These are phyloP conservation scores for Rhopilema esculentum DNA, from an alignment of 30 jellyfish, hydroid and myxozoan genomes.

Conservation along the genomic window DNA sequence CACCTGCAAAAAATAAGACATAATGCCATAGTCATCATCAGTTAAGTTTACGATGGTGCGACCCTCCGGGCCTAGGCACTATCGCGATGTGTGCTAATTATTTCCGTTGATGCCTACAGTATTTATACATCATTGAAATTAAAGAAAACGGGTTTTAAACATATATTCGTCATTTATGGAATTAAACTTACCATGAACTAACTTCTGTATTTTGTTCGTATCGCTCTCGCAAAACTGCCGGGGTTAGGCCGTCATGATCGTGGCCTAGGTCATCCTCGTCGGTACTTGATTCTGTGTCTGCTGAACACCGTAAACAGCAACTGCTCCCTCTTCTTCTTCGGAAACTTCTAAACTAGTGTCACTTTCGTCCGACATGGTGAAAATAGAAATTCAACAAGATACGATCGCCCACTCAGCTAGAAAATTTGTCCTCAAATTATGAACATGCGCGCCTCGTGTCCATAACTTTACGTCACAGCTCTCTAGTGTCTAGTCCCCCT, in stretches of 20 bases:
- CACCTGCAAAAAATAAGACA: not conserved
- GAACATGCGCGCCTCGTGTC: not conserved
- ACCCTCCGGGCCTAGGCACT: not conserved
- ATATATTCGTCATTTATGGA: not conserved
- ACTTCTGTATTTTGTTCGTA: conserved; percentile 1
- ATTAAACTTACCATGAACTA: conserved; percentile 6
- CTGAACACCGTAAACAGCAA: conserved; percentile 15
- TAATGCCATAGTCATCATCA: not conserved
- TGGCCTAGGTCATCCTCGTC: not conserved
- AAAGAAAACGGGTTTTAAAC: not conserved
- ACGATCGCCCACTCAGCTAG: not conserved
- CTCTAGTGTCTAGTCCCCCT: not conserved
- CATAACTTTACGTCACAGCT: not conserved
- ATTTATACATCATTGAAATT: not conserved
- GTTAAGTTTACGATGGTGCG: not conserved
- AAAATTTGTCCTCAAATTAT: not conserved
- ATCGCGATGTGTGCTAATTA: not conserved
- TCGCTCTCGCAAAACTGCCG: conserved; percentile 7
- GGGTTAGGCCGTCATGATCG: conserved; percentile 14
- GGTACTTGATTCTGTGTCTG: conserved; percentile 9
- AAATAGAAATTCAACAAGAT: not conserved
- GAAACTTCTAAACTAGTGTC: not conserved
- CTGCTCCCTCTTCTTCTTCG: conserved; percentile 21
- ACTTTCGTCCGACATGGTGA: not conserved
- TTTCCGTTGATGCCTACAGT: not conserved